A percentile compares a stretch with the other conserved stretches of the same genome.
phyloP scores from a whole-genome alignment of 1,140 invertebrate genomes.

The Philotrypesis tridentata region DNA sequence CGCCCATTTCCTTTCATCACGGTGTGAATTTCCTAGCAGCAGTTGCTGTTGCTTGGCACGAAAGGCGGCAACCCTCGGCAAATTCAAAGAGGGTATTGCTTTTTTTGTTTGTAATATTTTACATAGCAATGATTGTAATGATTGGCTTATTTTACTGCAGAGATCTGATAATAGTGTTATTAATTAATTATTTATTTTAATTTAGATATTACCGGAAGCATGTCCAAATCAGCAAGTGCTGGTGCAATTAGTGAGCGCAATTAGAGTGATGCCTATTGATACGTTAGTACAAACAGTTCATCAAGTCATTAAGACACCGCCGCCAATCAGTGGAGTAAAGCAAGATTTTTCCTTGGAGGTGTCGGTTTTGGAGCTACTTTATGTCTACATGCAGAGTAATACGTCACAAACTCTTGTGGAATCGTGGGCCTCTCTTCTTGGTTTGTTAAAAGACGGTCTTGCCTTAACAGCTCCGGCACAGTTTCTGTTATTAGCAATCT shows the following conservation, averaged over 20 bases:
- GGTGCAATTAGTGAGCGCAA: constrained; percentile 86
- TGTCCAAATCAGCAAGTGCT: constrained; percentile 84
- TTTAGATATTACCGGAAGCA: constrained; percentile 78
- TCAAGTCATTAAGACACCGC: constrained; percentile 86
- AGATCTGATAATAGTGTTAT: neutral
- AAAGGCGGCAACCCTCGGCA: constrained; percentile 75
- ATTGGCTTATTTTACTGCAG: neutral
- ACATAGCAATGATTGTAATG: neutral
- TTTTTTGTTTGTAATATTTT: constrained; percentile 27
- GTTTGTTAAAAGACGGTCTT: constrained; percentile 86
- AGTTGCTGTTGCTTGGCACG: constrained; percentile 92
- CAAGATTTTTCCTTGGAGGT: constrained; percentile 78
- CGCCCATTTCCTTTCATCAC: constrained; percentile 91
- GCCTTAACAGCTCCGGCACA: constrained; percentile 84
- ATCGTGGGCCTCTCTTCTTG: constrained; percentile 85
- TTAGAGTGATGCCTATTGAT: constrained; percentile 90
- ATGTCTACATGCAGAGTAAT: constrained; percentile 83
- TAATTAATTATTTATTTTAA: neutral
- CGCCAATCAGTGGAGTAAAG: constrained; percentile 79
- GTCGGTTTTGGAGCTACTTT: constrained; percentile 78
- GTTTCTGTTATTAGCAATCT: constrained; percentile 86
- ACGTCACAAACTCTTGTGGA: constrained; percentile 82
- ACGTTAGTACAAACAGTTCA: constrained; percentile 90
- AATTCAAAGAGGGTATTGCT: constrained; percentile 73
- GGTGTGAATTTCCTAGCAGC: constrained; percentile 88